Percentiles rank a stretch among this genome's conserved stretches.
Conservation (phyloP, 2,797 vertebrate genomes). For the Aplochiton taeniatus region DNA sequence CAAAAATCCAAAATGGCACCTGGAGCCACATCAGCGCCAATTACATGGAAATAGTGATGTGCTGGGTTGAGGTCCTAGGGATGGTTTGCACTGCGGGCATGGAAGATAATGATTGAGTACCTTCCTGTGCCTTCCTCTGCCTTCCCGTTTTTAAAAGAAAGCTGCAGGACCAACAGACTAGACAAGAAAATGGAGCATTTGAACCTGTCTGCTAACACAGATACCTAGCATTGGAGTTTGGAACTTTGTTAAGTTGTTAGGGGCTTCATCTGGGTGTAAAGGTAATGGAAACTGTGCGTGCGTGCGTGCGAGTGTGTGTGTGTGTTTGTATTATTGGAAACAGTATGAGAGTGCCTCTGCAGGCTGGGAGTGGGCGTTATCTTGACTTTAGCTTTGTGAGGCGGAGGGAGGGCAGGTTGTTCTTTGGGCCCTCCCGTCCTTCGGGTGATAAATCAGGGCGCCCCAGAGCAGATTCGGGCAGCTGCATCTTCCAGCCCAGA, state of each 20-base stretch:
- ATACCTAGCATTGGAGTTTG: conserved; percentile 44
- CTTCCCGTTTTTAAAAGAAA: conserved; percentile 30
- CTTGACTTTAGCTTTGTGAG: conserved; percentile 37
- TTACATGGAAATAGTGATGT: conserved; percentile 58
- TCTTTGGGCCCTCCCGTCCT: neutral
- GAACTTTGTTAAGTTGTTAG: conserved; percentile 36
- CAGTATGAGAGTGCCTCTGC: neutral
- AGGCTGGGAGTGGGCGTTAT: neutral
- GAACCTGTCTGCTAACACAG: conserved; percentile 23
- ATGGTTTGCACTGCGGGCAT: conserved; percentile 33
- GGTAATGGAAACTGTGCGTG: conserved; percentile 27
- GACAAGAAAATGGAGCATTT: conserved; percentile 46
- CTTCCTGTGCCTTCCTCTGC: conserved; percentile 12
- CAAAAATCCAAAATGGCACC: conserved; percentile 59
- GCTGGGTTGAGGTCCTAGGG: conserved; percentile 45
- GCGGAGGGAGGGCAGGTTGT: conserved; percentile 11
- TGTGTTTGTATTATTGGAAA: conserved; percentile 9
- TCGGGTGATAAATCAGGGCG: conserved; percentile 10
- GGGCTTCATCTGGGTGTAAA: conserved; percentile 20
- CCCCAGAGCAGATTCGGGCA: neutral
- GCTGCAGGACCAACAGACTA: conserved; percentile 21
- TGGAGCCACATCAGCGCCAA: conserved; percentile 60
- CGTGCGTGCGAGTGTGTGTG: neutral
- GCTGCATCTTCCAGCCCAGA: conserved; percentile 3
- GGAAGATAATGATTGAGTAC: conserved; percentile 51